Evolutionary conservation across 2,888 invertebrate genomes (phyloP), one percentile per base, ranked within the genome.

Genomic region (Acanthosepion esculentum): DNA sequence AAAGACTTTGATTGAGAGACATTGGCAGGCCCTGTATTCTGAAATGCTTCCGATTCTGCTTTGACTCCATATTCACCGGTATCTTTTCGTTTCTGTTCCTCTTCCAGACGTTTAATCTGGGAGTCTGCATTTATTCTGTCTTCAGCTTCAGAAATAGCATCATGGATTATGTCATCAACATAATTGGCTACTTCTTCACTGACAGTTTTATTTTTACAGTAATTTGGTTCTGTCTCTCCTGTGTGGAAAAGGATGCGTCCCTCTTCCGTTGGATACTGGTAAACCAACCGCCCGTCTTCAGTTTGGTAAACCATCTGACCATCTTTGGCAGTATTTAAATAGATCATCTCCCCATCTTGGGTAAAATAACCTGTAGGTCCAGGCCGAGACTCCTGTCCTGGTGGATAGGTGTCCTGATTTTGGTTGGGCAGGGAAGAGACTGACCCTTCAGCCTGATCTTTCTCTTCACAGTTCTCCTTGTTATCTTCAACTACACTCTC

Each of bases 351-450:
- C 12, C 93, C 93, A 48, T 93, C 93, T 93, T 53, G 93, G 26
- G 93, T 93, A n/a, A 48, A 93, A 50, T 93, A 93, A 53, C 93
- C 53, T 7, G 50, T 93, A 0, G 93, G 93, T 48, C 50, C 53
- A 5, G 93, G 50, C 91, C 95, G 95, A 94, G 94, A 93, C 94
- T 94, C 95, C 64, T 33, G 18, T 92, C n/a, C 94, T 92, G 91
- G 93, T 94, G 94, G 91, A 91, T 94, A 91, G 94, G 94, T 94
- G 33, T 53, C 93, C 53, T 93, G 48, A 93, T 48, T 53, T 48
- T 29, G n/a, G 18, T 33, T 29, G 7, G 50, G 53, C n/a, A 29
- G n/a, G 33, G 5, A n/a, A 48, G 93, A 53, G 48, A 48, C 93
- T 23, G 93, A 93, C n/a, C n/a, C 53, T 93, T 48, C 50, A 50